Evolutionary conservation across 1,140 invertebrate species (phyloP).

Genomic region (Probaryconus sp.): DNA sequence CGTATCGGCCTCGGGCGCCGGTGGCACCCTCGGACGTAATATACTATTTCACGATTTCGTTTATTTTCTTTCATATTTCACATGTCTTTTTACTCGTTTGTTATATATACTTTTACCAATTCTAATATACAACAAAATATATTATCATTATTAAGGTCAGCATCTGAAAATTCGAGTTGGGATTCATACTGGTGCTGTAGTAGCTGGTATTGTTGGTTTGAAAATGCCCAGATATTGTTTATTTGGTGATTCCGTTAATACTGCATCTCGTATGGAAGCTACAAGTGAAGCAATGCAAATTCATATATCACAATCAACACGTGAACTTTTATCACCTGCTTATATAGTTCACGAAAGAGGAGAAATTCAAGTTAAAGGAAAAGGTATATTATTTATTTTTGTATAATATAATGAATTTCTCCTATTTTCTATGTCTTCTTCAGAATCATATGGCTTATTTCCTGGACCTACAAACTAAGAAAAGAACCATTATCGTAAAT

Average conservation of each 20-base stretch:
- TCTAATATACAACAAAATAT: background rate
- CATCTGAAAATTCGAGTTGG: slow-evolving; percentile 94
- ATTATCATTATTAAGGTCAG: slow-evolving; percentile 80
- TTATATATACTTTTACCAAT: too few species aligned
- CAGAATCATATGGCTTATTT: too few species aligned
- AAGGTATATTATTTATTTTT: slow-evolving; percentile 84
- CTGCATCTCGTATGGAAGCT: slow-evolving; percentile 94
- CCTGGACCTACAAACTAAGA: too few species aligned
- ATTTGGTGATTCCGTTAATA: slow-evolving; percentile 96
- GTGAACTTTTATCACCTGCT: slow-evolving; percentile 84
- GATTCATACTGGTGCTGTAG: slow-evolving; percentile 93
- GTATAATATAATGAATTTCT: too few species aligned
- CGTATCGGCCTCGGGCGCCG: too few species aligned
- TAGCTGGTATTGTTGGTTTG: slow-evolving; percentile 95
- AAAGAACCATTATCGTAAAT: too few species aligned
- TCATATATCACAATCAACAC: slow-evolving; percentile 94
- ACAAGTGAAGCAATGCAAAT: slow-evolving; percentile 95
- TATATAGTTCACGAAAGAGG: slow-evolving; percentile 90
- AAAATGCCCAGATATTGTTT: slow-evolving; percentile 98
- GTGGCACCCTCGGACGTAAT: too few species aligned
- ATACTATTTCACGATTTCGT: too few species aligned
- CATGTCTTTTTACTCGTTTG: too few species aligned
- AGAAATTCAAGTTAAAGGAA: slow-evolving; percentile 91
- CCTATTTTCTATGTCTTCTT: too few species aligned
- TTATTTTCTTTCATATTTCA: too few species aligned